Base-by-base conservation (phyloP, 2,888 invertebrate genomes). In the Palloptera scutellata region DNA sequence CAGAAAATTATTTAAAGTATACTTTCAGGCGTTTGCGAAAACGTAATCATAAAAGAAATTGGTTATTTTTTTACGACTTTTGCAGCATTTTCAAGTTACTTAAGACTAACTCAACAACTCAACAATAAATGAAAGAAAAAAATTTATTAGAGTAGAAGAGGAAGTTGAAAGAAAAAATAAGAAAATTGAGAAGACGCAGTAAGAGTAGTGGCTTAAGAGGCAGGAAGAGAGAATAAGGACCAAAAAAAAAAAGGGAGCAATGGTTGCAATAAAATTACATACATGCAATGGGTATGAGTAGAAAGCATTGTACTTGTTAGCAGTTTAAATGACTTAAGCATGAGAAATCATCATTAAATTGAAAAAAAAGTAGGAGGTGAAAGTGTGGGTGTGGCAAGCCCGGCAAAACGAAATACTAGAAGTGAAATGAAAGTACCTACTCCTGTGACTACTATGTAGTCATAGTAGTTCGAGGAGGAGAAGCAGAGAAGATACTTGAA, bases 261-360 rank as follows among this genome's bases (percentile, higher is more conserved):
- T 12, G 54, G 40, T 13, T 41, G 19, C 13, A 41, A 40, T 61
- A 17, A 41, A 30, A 43, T 15, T 42, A 17, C 58, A 58, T 10
- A 58, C 6, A 15, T 5, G 4, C n/a, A 40, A 30, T 30, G 30
- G 65, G 60, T n/a, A 42, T 9, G 30, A 42, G 60, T 42, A 8
- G 41, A 59, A 60, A 53, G 30, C 30, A 30, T 30, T 4, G 51
- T 53, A 41, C 65, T 65, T 57, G 69, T 74, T 72, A 79, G 58
- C 73, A 76, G 76, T 76, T 80, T 79, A 80, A 78, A 74, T 78
- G 80, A 77, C 76, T 79, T 79, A 75, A 79, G 79, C 74, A 76
- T 75, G 76, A 78, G 79, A 79, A 79, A 80, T 79, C 80, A 79
- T 79, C 79, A 79, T 79, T 79, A 78, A 78, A 79, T 77, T 76